phyloP scores from a whole-genome alignment of 2,888 invertebrate genomes.

The Ellobium chinense region DNA sequence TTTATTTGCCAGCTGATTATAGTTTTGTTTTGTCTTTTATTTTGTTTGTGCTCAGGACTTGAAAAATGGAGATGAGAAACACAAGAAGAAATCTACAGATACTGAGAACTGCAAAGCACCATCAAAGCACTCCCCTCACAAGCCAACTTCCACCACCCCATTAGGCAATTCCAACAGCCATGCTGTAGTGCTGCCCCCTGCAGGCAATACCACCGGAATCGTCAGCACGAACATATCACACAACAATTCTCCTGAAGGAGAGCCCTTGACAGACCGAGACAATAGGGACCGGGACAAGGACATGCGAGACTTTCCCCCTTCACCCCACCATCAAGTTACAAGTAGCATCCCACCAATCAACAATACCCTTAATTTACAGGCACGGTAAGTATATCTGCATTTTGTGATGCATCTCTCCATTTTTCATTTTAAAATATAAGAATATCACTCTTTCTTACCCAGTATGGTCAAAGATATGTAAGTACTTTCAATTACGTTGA shows the following conservation, averaged over 20 bases:
- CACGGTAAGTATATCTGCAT: too few relatives aligned
- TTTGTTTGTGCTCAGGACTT: conserved; percentile 22
- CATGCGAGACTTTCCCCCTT: conserved; percentile 9
- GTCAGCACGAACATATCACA: conserved; percentile 17
- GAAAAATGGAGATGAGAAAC: conserved; percentile 46
- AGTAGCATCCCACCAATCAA: conserved; percentile 64
- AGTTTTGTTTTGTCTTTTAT: background rate
- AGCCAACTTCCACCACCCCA: conserved; percentile 25
- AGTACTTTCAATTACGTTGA: too few relatives aligned
- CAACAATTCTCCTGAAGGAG: conserved; percentile 10
- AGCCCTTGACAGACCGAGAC: background rate
- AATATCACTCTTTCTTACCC: too few relatives aligned
- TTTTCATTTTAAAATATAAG: too few relatives aligned
- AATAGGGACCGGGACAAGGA: conserved; percentile 11
- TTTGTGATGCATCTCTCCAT: too few relatives aligned
- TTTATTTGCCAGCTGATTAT: too few relatives aligned
- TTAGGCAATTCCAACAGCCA: conserved; percentile 12
- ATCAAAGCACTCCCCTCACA: background rate
- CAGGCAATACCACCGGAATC: conserved; percentile 13
- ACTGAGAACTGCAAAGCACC: conserved; percentile 28
- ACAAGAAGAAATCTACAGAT: conserved; percentile 52
- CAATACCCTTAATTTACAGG: conserved; percentile 32
- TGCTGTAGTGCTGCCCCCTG: conserved; percentile 15
- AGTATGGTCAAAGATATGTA: too few relatives aligned
- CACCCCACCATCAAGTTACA: conserved; percentile 11